These are phyloP conservation scores for Camelus dromedarius DNA, from an alignment of 2,113 vertebrate species.

Conservation along the genomic window DNA sequence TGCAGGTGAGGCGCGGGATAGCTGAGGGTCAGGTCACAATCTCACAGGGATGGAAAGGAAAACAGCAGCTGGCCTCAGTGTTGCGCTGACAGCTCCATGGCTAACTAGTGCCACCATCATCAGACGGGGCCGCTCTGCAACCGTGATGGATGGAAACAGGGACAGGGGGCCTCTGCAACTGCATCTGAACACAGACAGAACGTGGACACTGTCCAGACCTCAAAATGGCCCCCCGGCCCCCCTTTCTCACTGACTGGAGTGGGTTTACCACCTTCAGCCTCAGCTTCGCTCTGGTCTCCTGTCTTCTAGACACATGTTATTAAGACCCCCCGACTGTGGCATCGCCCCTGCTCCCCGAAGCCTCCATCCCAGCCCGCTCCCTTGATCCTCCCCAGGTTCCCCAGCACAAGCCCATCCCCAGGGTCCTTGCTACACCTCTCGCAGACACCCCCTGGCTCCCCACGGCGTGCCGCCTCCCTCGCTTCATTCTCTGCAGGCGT, in stretches of 20 bases:
- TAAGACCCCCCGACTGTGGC: accelerated
- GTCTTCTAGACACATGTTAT: not conserved
- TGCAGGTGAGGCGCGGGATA: not conserved
- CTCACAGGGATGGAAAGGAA: not conserved
- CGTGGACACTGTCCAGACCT: accelerated
- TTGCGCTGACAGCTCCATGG: not conserved
- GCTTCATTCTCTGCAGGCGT: not conserved
- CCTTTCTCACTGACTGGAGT: not conserved
- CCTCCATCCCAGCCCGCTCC: not conserved
- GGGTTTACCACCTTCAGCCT: not conserved
- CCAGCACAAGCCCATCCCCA: not conserved
- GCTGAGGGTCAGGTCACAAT: not conserved
- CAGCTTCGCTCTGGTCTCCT: not conserved
- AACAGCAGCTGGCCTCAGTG: not conserved
- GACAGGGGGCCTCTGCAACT: not conserved
- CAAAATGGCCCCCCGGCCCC: accelerated
- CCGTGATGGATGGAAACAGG: too few species aligned
- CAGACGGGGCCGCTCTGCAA: not conserved
- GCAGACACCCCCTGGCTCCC: too few species aligned
- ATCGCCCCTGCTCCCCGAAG: not conserved
- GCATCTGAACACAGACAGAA: not conserved
- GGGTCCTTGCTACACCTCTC: not conserved
- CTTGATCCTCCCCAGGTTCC: not conserved
- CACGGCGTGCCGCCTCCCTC: accelerated
- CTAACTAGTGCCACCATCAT: not conserved